Base-by-base conservation (phyloP, 2,113 vertebrate genomes). In the Pleuronectes platessa region DNA sequence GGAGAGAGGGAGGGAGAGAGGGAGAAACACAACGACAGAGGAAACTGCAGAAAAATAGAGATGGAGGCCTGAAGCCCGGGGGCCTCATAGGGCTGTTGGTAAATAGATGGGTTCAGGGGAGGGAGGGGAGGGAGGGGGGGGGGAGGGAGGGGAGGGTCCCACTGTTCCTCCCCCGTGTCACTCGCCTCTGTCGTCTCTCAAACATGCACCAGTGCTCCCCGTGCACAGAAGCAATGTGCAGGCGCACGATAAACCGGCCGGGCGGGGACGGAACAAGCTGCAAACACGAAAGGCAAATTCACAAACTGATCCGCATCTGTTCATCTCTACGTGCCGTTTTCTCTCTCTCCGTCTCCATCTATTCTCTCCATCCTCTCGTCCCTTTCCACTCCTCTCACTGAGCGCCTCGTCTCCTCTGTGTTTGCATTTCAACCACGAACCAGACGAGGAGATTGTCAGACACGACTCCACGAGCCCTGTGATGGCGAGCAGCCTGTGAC, bases 191-290 rank as follows among this genome's bases (percentile, higher is more conserved):
- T 72, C 63, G 1, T 58, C 74, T 79, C 71, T 37, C 60, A 65
- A 76, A 79, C 71, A 85, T 58, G 82, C 79, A 74, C 81, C 72
- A 9, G 62, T 71, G 68, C 62, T 71, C 66, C 75, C 66, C 14
- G 5, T 24, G 49, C 68, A 58, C 67, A 72, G 64, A 56, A 26
- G 79, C 81, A 82, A 89, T 86, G 87, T 88, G 85, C 81, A 77
- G 85, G 79, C 23, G 15, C 54, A 61, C 8, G 89, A 91, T 88
- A 88, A 86, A 83, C 49, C 54, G 37, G 37, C 60, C 64, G 37
- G 70, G 62, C 79, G 13, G 31, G 35, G 47, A 73, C 11, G 26
- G 23, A 71, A 61, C 68, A n/a, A 74, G 77, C 87, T 61, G 47
- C 74, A 49, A 54, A 70, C 55, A 70, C 20, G 8, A 13, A 58